Evolutionary conservation across 1,140 invertebrate species (phyloP).

Genomic region (Caerostris darwini): DNA sequence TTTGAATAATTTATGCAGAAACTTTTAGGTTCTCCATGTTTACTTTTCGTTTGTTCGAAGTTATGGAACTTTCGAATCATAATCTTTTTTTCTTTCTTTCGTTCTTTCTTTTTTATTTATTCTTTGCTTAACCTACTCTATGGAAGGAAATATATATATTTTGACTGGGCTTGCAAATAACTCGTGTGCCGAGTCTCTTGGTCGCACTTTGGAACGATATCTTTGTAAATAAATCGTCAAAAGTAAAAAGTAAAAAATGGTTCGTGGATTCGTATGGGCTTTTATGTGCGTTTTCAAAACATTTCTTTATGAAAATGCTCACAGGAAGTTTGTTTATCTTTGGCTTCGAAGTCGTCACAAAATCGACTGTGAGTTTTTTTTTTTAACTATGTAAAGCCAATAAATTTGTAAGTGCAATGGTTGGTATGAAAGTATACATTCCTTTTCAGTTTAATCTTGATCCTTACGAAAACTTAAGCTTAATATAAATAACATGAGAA

Average conservation of each 20-base stretch:
- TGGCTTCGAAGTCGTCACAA: too few species aligned
- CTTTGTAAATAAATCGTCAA: neutral
- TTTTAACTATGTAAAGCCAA: too few species aligned
- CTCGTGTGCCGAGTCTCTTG: neutral
- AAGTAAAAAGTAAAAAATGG: neutral
- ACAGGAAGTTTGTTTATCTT: too few species aligned
- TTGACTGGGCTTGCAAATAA: neutral
- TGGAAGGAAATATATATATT: conserved; percentile 2
- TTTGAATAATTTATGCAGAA: conserved; percentile 55
- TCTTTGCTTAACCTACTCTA: neutral
- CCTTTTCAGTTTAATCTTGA: too few species aligned
- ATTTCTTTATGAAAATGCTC: too few species aligned
- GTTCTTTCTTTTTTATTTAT: neutral
- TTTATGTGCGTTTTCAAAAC: too few species aligned
- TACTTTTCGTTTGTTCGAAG: conserved; percentile 19
- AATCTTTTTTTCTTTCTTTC: neutral
- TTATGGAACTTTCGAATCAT: neutral
- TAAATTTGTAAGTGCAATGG: too few species aligned
- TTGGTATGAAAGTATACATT: too few species aligned
- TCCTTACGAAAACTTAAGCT: too few species aligned
- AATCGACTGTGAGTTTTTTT: too few species aligned
- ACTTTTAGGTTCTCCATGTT: neutral
- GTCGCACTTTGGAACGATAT: neutral
- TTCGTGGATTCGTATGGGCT: too few species aligned
- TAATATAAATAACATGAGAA: too few species aligned